phyloP scores from a whole-genome alignment of 2,113 vertebrate species.

The Aspidoscelis tigris region DNA sequence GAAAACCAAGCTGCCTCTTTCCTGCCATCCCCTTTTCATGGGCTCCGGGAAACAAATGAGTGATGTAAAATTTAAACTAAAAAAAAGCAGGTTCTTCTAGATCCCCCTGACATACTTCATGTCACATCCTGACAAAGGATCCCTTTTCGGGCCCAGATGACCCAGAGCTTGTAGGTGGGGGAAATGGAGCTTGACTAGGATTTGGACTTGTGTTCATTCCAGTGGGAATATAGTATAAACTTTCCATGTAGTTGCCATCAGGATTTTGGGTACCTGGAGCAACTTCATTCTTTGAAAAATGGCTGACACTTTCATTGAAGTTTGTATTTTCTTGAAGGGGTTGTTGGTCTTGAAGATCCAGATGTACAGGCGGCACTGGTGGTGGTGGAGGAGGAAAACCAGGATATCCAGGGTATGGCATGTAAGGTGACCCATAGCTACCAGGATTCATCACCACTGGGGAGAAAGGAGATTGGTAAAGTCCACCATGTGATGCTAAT shows the following conservation, averaged over 20 bases:
- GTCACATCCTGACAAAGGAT: slow-evolving; percentile 51
- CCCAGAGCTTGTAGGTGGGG: slow-evolving; percentile 47
- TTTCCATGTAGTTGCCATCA: slow-evolving; percentile 86
- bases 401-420: slow-evolving; percentile 76
- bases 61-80: not conserved
- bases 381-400: slow-evolving; percentile 48
- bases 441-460: slow-evolving; percentile 68
- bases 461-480: slow-evolving; percentile 83
- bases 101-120: not conserved
- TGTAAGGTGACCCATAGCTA: slow-evolving; percentile 81
- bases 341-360: slow-evolving; percentile 70
- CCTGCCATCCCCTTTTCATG: not conserved
- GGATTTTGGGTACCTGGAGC: slow-evolving; percentile 65
- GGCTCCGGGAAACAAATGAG: not conserved
- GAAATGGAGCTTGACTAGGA: slow-evolving; percentile 66
- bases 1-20: not conserved
- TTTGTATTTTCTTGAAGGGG: slow-evolving; percentile 67
- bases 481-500: slow-evolving; percentile 74
- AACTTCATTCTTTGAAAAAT: slow-evolving; percentile 73
- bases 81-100: accelerated
- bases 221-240: slow-evolving; percentile 89
- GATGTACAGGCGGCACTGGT: slow-evolving; percentile 68
- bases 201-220: slow-evolving; percentile 86
- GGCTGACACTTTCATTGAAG: slow-evolving; percentile 71
- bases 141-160: slow-evolving; percentile 43